phyloP scores from a whole-genome alignment of 2,113 vertebrate genomes.

The Charadrius vociferus region DNA sequence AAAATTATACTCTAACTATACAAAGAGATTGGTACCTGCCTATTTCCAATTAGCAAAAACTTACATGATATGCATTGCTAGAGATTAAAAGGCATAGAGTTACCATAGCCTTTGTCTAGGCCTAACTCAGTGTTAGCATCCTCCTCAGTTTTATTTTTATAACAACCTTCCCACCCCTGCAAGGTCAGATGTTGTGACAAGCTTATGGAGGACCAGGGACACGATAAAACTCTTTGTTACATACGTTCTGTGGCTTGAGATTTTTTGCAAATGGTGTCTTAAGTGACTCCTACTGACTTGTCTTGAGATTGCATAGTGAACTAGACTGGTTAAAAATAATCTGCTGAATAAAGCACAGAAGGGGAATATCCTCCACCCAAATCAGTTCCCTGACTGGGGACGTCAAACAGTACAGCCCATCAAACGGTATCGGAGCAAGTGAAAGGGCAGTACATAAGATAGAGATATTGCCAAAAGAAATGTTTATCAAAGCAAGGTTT shows the following conservation, averaged over 20 bases:
- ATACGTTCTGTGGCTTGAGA: background rate
- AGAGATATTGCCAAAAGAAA: background rate
- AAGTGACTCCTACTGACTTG: background rate
- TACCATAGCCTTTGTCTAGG: background rate
- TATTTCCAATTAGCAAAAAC: background rate
- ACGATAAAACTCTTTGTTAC: background rate
- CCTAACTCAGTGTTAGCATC: background rate
- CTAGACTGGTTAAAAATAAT: background rate
- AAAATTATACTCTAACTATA: background rate
- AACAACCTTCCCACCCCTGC: background rate
- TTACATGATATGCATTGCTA: accelerated
- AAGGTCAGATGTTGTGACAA: background rate
- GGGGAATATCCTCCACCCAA: background rate
- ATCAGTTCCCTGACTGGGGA: background rate
- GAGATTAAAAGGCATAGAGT: background rate
- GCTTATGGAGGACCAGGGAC: background rate
- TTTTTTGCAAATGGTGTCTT: background rate
- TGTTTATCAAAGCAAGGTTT: background rate
- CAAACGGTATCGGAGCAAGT: background rate
- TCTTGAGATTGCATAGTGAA: background rate
- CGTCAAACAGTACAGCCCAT: background rate
- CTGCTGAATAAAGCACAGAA: background rate
- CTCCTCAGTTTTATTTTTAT: background rate
- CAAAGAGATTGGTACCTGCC: background rate
- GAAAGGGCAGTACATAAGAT: background rate